phyloP scores from a whole-genome alignment of 2,113 vertebrate genomes.

The Calcarius ornatus region DNA sequence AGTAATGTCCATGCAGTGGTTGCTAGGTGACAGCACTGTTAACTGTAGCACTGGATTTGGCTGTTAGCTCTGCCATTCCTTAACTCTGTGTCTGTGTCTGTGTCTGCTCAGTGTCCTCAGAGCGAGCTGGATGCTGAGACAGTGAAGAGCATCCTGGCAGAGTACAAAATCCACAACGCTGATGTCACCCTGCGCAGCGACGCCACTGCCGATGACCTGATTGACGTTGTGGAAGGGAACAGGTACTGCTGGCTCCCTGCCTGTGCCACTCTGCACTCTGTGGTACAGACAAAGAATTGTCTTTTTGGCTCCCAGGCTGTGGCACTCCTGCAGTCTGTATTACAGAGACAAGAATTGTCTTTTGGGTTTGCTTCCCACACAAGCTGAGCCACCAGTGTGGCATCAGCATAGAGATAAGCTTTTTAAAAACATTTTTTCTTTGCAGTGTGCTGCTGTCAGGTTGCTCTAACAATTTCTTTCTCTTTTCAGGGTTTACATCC shows the following conservation, averaged over 20 bases:
- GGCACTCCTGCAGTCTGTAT: background rate
- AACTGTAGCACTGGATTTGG: background rate
- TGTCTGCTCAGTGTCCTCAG: slow-evolving; percentile 82
- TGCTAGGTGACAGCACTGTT: background rate
- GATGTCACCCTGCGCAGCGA: slow-evolving; percentile 95
- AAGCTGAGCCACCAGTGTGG: background rate
- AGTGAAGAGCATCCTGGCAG: slow-evolving; percentile 94
- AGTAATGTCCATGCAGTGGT: background rate
- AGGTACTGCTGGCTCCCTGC: slow-evolving; percentile 73
- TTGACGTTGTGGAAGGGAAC: slow-evolving; percentile 97
- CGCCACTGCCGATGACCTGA: slow-evolving; percentile 93
- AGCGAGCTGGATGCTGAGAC: slow-evolving; percentile 91
- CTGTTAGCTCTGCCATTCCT: background rate
- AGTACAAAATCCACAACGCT: slow-evolving; percentile 98
- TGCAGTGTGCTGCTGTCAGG: background rate
- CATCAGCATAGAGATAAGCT: background rate
- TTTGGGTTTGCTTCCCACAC: background rate
- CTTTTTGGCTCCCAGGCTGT: background rate
- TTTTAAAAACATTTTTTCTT: background rate
- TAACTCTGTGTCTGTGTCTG: background rate
- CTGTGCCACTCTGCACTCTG: background rate
- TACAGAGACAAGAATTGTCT: background rate
- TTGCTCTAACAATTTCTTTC: background rate
- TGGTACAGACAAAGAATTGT: background rate
- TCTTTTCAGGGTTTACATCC: slow-evolving; percentile 89